These are phyloP conservation scores for Uria lomvia DNA, from an alignment of 2,113 vertebrate genomes.

Conservation along the genomic window DNA sequence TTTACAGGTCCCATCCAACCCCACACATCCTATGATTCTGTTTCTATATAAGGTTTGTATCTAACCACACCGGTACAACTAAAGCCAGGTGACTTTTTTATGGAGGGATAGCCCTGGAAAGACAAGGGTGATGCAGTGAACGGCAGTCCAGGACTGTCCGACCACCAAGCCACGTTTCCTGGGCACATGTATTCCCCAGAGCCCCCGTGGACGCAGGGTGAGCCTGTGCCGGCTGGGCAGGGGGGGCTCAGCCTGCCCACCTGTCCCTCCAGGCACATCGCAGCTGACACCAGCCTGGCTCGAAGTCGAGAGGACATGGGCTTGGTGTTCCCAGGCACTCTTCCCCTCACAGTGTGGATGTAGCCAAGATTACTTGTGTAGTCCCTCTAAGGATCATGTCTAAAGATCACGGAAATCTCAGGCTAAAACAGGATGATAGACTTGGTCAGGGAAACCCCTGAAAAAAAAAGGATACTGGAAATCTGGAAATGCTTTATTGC, in stretches of 20 bases:
- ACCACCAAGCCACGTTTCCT: rapidly evolving
- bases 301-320: not conserved
- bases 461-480: not conserved
- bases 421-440: not conserved
- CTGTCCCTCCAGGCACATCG: rapidly evolving
- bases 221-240: not conserved
- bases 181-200: rapidly evolving
- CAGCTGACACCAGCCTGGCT: not conserved
- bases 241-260: not conserved
- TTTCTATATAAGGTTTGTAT: not conserved
- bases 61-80: not conserved
- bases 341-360: not conserved
- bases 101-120: not conserved
- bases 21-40: too few relatives aligned
- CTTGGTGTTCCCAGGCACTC: not conserved
- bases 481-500: not conserved
- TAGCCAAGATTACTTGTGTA: not conserved
- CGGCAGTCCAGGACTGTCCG: not conserved
- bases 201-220: too few relatives aligned
- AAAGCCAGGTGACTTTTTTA: not conserved
- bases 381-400: not conserved
- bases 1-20: too few relatives aligned
- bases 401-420: not conserved
- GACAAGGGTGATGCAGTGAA: not conserved
- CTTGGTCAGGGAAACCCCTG: not conserved